Conservation (phyloP, 2,888 invertebrate species). For the Andricus quercusramuli region DNA sequence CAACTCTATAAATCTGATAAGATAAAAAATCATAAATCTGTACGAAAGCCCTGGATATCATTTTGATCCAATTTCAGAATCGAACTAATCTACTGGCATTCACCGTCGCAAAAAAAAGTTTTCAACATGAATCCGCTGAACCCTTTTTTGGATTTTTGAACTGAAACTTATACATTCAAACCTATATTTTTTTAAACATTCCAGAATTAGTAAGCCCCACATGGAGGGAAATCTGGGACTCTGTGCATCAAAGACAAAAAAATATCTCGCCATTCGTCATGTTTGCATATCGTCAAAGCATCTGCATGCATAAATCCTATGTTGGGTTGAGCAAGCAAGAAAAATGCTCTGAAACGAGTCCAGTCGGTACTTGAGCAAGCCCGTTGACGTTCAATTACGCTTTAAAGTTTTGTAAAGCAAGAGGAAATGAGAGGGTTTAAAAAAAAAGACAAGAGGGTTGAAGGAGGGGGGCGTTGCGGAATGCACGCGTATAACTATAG, state of each 20-base stretch:
- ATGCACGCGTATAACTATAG: constrained; percentile 22
- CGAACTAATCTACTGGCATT: too few relatives aligned
- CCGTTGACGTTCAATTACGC: constrained; percentile 74
- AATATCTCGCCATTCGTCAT: constrained; percentile 5
- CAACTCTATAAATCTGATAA: too few relatives aligned
- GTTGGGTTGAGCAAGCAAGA: constrained; percentile 42
- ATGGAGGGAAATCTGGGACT: not conserved
- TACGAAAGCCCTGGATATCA: too few relatives aligned
- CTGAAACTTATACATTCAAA: too few relatives aligned
- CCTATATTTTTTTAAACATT: too few relatives aligned
- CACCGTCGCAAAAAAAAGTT: too few relatives aligned
- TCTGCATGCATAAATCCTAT: constrained; percentile 1
- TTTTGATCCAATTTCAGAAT: too few relatives aligned
- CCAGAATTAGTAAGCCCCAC: not conserved
- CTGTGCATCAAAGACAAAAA: not conserved
- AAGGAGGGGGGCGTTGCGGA: constrained; percentile 38
- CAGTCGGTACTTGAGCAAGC: constrained; percentile 55
- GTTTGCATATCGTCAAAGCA: constrained; percentile 36
- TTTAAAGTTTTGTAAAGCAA: constrained; percentile 68
- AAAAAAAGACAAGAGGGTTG: constrained; percentile 42
- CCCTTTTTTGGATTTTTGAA: too few relatives aligned
- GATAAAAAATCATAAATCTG: too few relatives aligned
- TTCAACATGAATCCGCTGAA: too few relatives aligned
- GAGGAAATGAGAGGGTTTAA: constrained; percentile 49
- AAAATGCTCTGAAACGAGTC: constrained; percentile 60